Percentiles rank a stretch among this genome's conserved stretches.
Conservation (phyloP, 1,140 invertebrate species). For the Drosophila pseudoobscura region DNA sequence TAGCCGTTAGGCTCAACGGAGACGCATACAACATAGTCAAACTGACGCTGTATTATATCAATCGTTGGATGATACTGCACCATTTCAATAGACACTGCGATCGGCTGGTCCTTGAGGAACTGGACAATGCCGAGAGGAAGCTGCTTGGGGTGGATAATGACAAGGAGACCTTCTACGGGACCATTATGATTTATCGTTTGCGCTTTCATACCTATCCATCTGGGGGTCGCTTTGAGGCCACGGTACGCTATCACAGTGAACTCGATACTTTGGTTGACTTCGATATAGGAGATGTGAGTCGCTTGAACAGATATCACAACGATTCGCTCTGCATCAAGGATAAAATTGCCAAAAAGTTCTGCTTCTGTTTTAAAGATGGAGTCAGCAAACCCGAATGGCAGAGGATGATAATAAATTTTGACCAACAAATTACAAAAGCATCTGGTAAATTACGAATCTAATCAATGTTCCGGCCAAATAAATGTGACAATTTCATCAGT, state of each 20-base stretch:
- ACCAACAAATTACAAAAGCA: too few species aligned
- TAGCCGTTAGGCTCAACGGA: conserved; percentile 62
- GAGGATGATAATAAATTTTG: conserved; percentile 1
- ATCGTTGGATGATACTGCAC: conserved; percentile 56
- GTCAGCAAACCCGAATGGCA: not conserved
- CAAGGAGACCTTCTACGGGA: too few species aligned
- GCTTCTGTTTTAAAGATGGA: not conserved
- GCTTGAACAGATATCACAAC: conserved; percentile 85
- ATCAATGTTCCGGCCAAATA: not conserved
- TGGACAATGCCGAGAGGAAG: conserved; percentile 28
- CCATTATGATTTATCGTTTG: not conserved
- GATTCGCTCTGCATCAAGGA: conserved; percentile 84
- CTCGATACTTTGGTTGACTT: conserved; percentile 22
- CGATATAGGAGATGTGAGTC: conserved; percentile 83
- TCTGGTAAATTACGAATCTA: not conserved
- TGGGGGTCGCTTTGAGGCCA: conserved; percentile 85
- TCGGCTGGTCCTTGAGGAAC: conserved; percentile 8
- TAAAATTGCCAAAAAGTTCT: conserved; percentile 85
- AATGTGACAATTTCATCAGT: not conserved
- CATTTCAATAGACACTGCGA: conserved; percentile 29
- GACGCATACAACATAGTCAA: conserved; percentile 82
- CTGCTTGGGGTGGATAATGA: too few species aligned
- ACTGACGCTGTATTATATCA: conserved; percentile 82
- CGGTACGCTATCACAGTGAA: conserved; percentile 76
- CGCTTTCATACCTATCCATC: conserved; percentile 50